A percentile compares a stretch with the other conserved stretches of the same genome.
These are phyloP conservation scores for Archips crataeganus DNA, from an alignment of 2,888 invertebrate species.

Conservation along the genomic window DNA sequence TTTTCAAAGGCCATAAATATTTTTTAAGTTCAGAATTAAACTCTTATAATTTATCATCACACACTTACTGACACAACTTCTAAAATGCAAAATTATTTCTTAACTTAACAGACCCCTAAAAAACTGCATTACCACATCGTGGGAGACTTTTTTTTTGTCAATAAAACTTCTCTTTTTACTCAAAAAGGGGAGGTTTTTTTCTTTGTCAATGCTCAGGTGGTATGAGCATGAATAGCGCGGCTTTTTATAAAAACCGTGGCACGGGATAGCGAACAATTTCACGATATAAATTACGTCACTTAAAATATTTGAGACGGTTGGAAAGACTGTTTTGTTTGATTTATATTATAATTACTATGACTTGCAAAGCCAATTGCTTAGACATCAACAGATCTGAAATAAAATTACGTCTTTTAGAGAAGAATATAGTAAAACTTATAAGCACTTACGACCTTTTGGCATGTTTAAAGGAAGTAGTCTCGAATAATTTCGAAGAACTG, in stretches of 20 bases:
- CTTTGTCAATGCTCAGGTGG: conserved; percentile 74
- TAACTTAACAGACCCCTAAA: conserved; percentile 52
- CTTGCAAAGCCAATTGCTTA: not conserved
- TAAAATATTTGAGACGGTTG: conserved; percentile 27
- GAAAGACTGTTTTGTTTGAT: conserved; percentile 16
- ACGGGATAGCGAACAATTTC: conserved; percentile 35
- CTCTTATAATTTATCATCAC: too few species aligned
- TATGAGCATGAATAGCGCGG: conserved; percentile 55
- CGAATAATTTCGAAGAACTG: conserved; percentile 5
- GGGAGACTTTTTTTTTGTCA: conserved; percentile 68
- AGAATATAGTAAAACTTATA: not conserved
- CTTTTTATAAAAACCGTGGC: conserved; percentile 50
- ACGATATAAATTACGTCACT: conserved; percentile 36
- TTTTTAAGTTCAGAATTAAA: too few species aligned
- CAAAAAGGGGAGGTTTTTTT: conserved; percentile 59
- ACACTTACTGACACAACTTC: not conserved
- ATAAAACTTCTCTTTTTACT: conserved; percentile 60
- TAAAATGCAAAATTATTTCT: conserved; percentile 25
- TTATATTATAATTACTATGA: conserved; percentile 17
- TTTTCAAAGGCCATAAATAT: too few species aligned
- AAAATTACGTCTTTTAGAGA: not conserved
- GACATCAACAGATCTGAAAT: not conserved
- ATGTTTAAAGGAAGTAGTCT: not conserved
- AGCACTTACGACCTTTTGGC: not conserved
- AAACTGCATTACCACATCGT: conserved; percentile 70